Evolutionary conservation across 1,140 invertebrate genomes (phyloP).

Genomic region (Melitaea cinxia): DNA sequence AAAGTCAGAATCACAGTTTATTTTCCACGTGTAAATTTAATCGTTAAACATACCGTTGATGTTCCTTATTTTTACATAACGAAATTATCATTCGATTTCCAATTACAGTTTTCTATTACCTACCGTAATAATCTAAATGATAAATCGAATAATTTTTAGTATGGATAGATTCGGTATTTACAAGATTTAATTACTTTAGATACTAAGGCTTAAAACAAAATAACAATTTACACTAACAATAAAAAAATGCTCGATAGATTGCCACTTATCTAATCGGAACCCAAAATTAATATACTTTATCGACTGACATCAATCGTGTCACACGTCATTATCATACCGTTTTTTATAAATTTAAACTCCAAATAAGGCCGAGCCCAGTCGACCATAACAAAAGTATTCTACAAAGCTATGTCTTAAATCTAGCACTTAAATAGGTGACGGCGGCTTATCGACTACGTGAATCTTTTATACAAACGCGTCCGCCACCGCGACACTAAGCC

Average conservation of each 20-base stretch:
- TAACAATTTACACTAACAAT: slow-evolving; percentile 81
- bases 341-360: slow-evolving; percentile 77
- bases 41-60: slow-evolving; percentile 52
- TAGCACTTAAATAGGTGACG: slow-evolving; percentile 64
- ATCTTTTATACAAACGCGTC: slow-evolving; percentile 9
- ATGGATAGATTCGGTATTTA: slow-evolving; percentile 73
- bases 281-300: slow-evolving; percentile 75
- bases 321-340: slow-evolving; percentile 56
- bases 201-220: slow-evolving; percentile 79
- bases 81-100: slow-evolving; percentile 65
- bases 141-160: slow-evolving; percentile 72
- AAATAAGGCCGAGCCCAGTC: slow-evolving; percentile 75
- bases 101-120: slow-evolving; percentile 67
- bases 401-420: slow-evolving; percentile 70
- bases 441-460: slow-evolving; percentile 9
- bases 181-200: slow-evolving; percentile 77
- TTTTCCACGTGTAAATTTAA: slow-evolving; percentile 74
- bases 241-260: slow-evolving; percentile 79
- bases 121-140: slow-evolving; percentile 69
- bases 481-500: slow-evolving; percentile 44
- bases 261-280: slow-evolving; percentile 68
- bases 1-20: slow-evolving; percentile 81
- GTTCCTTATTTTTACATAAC: slow-evolving; percentile 53
- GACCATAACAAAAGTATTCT: slow-evolving; percentile 80
- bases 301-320: slow-evolving; percentile 66